A percentile compares a stretch with the other conserved stretches of the same genome.
Evolutionary conservation across 92 coral and sea anemone species (phyloP).

Genomic region (Phenganax subtilis): DNA sequence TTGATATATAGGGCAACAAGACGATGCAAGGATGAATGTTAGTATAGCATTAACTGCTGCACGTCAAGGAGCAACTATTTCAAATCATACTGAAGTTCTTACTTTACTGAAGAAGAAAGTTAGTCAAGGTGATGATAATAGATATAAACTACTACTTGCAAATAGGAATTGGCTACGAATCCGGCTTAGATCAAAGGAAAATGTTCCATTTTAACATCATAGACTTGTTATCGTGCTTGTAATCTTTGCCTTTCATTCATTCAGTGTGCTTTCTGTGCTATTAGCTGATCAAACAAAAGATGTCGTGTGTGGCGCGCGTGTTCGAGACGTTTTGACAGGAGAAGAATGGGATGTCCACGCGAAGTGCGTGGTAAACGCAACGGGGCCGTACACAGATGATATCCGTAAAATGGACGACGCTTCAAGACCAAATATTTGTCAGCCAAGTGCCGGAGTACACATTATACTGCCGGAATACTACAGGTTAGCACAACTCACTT

Average conservation of each 20-base stretch:
- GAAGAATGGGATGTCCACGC: slow-evolving; percentile 89
- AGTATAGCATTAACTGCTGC: slow-evolving; percentile 85
- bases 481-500: slow-evolving; percentile 50
- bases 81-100: slow-evolving; percentile 83
- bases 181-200: background rate
- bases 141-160: background rate
- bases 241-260: background rate
- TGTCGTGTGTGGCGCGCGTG: slow-evolving; percentile 86
- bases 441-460: slow-evolving; percentile 91
- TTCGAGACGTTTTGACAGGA: slow-evolving; percentile 66
- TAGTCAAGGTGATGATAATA: slow-evolving; percentile 5
- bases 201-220: background rate
- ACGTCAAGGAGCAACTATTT: slow-evolving; percentile 83
- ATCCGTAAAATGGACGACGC: slow-evolving; percentile 74
- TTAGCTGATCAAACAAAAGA: slow-evolving; percentile 63
- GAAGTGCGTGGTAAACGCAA: slow-evolving; percentile 93
- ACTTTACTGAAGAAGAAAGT: slow-evolving; percentile 74
- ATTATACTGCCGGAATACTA: slow-evolving; percentile 86
- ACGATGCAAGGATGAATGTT: slow-evolving; percentile 94
- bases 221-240: background rate
- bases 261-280: background rate
- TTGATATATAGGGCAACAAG: slow-evolving; percentile 71
- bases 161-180: background rate
- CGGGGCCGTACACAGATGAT: slow-evolving; percentile 88
- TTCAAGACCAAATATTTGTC: slow-evolving; percentile 61